Evolutionary conservation across 2,113 vertebrate species (phyloP), one percentile per base, ranked within the genome.

Genomic region (Accipiter cooperii): DNA sequence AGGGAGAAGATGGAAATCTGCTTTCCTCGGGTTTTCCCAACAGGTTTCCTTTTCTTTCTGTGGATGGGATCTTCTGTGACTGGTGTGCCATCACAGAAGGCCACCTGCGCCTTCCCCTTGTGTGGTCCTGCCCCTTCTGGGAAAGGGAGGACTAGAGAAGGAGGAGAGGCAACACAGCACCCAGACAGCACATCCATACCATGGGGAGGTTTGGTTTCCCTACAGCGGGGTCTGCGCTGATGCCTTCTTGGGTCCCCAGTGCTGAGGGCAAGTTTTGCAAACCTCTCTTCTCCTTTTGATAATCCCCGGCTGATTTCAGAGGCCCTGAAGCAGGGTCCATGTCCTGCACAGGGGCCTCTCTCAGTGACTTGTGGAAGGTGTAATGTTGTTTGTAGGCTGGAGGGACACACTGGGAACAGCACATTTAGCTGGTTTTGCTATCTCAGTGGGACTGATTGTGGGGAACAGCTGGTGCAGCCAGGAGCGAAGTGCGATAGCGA

Each of bases 391-490:
- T 73, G 61, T 29, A n/a, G 89, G 71, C 87, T 94, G 93, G 78
- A 95, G 79, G 60, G 18, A 91, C 82, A 89, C 49, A 7, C 33
- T 74, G 76, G 90, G 78, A 96, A 93, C 75, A 96, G 82, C 93
- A 90, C 1, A 15, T 90, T 90, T 80, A 63, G 84, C 78, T 96
- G 14, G 4, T 55, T 95, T 58, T 77, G 87, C 89, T 94, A 90
- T 97, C 94, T 93, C n/a, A 33, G 68, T 68, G 63, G 66, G 78
- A 22, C 87, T 94, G 96, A 95, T 80, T 95, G 82, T 33, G 28
- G 58, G 84, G 93, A 97, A 74, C 93, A 96, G 93, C 95, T 97
- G 93, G 81, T 94, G 63, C 1, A 0, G 84, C 84, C 82, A 90
- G 89, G n/a, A 90, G 64, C 85, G 68, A 65, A 81, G 63, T 8